phyloP scores from a whole-genome alignment of 2,888 invertebrate genomes.

The Hofmannophila pseudospretella region DNA sequence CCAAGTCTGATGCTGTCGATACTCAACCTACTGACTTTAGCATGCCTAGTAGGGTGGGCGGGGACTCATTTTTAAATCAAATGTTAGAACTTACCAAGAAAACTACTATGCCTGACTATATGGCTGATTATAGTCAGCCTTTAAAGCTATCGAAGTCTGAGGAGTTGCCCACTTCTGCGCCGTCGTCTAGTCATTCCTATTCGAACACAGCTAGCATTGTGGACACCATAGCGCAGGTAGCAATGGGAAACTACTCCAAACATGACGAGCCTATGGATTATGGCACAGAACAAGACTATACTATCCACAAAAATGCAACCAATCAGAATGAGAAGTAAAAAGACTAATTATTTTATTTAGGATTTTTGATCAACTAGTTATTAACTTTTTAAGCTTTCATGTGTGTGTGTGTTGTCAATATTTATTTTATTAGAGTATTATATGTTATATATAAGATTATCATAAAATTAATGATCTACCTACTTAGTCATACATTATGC shows the following conservation, averaged over 20 bases:
- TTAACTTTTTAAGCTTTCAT: no score
- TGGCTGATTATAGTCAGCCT: constrained; percentile 72
- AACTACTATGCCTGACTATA: constrained; percentile 71
- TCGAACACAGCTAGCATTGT: constrained; percentile 55
- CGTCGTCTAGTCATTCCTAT: constrained; percentile 69
- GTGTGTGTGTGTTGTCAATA: no score
- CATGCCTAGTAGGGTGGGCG: constrained; percentile 63
- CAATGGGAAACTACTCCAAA: constrained; percentile 62
- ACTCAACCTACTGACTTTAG: constrained; percentile 64
- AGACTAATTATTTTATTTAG: not conserved
- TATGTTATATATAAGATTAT: no score
- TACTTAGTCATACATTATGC: no score
- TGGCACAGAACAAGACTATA: constrained; percentile 60
- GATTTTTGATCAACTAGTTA: no score
- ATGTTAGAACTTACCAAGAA: constrained; percentile 75
- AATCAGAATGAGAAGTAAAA: constrained; percentile 47
- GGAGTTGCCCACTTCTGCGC: constrained; percentile 64
- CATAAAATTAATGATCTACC: no score
- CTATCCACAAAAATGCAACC: constrained; percentile 38
- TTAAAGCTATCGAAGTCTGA: constrained; percentile 79
- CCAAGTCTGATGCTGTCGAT: constrained; percentile 51
- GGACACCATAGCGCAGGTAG: constrained; percentile 64
- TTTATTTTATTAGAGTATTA: no score
- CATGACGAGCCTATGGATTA: constrained; percentile 63
- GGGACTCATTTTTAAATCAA: constrained; percentile 71